Base-by-base conservation (phyloP, 1,140 invertebrate genomes). In the Hypsibius dujardini region DNA sequence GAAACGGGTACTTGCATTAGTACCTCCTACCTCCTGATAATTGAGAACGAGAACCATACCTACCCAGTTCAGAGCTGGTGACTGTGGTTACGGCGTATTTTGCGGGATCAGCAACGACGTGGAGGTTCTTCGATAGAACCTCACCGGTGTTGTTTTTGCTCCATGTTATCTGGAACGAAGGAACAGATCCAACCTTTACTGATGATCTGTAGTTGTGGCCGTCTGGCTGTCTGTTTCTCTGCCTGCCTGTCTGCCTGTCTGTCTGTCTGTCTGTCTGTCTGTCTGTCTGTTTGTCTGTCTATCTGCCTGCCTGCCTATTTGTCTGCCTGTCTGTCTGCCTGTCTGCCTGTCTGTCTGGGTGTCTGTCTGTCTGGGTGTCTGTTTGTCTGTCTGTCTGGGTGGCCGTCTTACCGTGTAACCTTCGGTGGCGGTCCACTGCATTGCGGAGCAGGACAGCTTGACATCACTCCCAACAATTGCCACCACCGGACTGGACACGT, bases 141-240 rank as follows among this genome's bases (percentile, higher is more conserved):
- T 67, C 62, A 67, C 62, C 62, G 62, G 62, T 67, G 42, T 42
- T 67, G 62, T 67, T 67, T 42, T 67, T 67, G 62, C 62, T 67
- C 62, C 62, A 67, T 15, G 62, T 67, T 15, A 67, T 67, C 62
- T 67, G 42, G 3, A 67, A 12, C 12, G 62, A 67, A 12, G 45
- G 42, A 67, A 42, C 45, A 12, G 7, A n/a, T 56, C n/a, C 28
- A 28, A 28, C 50, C 50, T 56, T 56, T 56, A 56, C 50, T 56
- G 50, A 56, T 28, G 28, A 56, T 56, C n/a, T 7, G 50, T 56
- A 7, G 7, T 56, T 56, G 28, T 28, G 28, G 28, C 28, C 28
- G 28, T 28, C 28, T 28, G 28, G 28, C 28, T 28, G 28, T 28
- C 28, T 28, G 28, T 28, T 28, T 28, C 28, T 28, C 28, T 28